A percentile compares a stretch with the other conserved stretches of the same genome.
These are phyloP conservation scores for Cherax destructor DNA, from an alignment of 1,140 invertebrate genomes.

Conservation along the genomic window DNA sequence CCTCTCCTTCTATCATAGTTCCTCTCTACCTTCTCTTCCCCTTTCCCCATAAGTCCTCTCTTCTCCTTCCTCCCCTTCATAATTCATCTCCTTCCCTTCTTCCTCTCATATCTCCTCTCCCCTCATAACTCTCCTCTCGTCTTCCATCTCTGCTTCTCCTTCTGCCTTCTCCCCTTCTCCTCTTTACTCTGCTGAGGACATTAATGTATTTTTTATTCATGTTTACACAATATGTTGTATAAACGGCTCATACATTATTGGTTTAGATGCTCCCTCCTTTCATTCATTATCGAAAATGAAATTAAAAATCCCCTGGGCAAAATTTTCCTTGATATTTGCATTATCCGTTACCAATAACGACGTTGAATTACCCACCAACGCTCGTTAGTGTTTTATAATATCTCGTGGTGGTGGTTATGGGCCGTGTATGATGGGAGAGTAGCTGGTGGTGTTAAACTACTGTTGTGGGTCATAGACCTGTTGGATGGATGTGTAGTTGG, in stretches of 20 bases:
- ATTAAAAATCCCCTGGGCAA: not conserved
- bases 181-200: not conserved
- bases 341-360: not conserved
- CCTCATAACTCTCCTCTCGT: not conserved
- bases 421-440: no score
- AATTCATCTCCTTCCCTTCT: not conserved
- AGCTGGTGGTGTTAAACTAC: no score
- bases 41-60: not conserved
- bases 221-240: not conserved
- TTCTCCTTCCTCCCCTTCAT: not conserved
- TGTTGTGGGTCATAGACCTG: no score
- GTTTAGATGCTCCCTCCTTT: not conserved
- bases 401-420: no score
- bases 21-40: not conserved
- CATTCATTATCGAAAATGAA: not conserved
- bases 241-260: not conserved
- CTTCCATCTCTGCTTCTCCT: not conserved
- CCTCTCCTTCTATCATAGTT: not conserved
- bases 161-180: not conserved
- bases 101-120: not conserved
- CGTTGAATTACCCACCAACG: not conserved
- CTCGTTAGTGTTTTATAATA: conserved; percentile 1
- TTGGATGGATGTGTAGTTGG: no score
- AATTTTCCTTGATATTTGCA: not conserved
- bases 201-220: conserved; percentile 9